Evolutionary conservation across 2,113 vertebrate species (phyloP).

Genomic region (Rostratula benghalensis): DNA sequence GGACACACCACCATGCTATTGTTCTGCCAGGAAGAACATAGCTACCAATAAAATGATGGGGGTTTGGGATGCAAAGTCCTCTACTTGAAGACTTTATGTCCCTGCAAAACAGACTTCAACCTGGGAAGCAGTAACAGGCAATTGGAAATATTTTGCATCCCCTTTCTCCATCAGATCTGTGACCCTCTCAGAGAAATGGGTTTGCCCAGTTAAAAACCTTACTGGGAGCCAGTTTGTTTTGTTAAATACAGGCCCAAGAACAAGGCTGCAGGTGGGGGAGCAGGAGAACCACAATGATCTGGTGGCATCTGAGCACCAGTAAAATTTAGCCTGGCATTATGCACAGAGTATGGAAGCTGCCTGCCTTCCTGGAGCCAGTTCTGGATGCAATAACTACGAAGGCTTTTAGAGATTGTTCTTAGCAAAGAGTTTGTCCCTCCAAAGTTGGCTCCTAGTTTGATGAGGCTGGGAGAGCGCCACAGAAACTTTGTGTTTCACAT

Average conservation of each 20-base stretch:
- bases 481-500: background rate
- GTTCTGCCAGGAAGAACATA: background rate
- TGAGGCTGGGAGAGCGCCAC: accelerated
- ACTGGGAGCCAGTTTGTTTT: background rate
- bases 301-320: background rate
- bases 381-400: background rate
- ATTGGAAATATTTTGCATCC: background rate
- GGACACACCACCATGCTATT: background rate
- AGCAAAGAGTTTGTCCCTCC: background rate
- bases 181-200: background rate
- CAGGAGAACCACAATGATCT: background rate
- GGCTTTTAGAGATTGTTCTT: background rate
- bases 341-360: background rate
- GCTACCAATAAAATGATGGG: background rate
- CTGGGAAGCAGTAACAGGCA: background rate
- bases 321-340: background rate
- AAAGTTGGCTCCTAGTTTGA: background rate
- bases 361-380: too few species aligned
- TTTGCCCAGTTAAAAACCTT: background rate
- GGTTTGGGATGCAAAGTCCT: background rate
- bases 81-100: background rate
- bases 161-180: background rate
- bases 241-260: background rate
- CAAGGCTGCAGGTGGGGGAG: background rate
- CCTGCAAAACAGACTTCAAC: background rate